These are phyloP conservation scores for Hoplostethus mediterraneus DNA, from an alignment of 2,797 vertebrate species.

Conservation along the genomic window DNA sequence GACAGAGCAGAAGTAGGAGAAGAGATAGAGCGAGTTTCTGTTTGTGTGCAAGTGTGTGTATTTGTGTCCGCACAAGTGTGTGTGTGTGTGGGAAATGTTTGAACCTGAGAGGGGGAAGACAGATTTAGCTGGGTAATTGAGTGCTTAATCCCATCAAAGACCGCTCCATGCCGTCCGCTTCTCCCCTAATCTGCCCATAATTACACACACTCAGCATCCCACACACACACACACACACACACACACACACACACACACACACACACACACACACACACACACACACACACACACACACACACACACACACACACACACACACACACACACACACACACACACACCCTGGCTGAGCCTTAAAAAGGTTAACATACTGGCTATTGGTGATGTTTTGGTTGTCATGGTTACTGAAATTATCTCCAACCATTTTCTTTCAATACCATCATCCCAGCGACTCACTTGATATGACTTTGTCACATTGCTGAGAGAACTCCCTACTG, in stretches of 20 bases:
- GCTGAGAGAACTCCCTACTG: constrained; percentile 47
- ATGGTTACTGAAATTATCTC: constrained; percentile 22
- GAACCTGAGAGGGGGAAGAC: constrained; percentile 59
- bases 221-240: constrained; percentile 39
- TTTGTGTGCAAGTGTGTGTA: constrained; percentile 27
- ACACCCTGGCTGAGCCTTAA: constrained; percentile 13
- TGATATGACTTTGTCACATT: constrained; percentile 45
- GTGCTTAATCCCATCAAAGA: constrained; percentile 86
- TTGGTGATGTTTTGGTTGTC: constrained; percentile 26
- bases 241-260: constrained; percentile 11
- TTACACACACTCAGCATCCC: constrained; percentile 75
- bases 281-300: constrained; percentile 63
- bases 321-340: constrained; percentile 18
- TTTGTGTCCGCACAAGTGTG: constrained; percentile 15
- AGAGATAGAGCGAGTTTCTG: not conserved
- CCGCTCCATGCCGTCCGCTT: constrained; percentile 71
- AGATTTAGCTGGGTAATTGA: constrained; percentile 81
- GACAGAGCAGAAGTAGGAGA: not conserved
- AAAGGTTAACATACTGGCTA: constrained; percentile 42
- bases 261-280: constrained; percentile 18
- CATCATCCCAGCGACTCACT: constrained; percentile 25
- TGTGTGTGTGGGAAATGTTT: constrained; percentile 41
- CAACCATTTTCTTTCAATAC: not conserved
- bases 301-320: constrained; percentile 46
- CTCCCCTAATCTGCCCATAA: constrained; percentile 81